Percentiles rank a stretch among this genome's conserved stretches.
phyloP scores from a whole-genome alignment of 1,140 invertebrate genomes.

The Oppia nitens region DNA sequence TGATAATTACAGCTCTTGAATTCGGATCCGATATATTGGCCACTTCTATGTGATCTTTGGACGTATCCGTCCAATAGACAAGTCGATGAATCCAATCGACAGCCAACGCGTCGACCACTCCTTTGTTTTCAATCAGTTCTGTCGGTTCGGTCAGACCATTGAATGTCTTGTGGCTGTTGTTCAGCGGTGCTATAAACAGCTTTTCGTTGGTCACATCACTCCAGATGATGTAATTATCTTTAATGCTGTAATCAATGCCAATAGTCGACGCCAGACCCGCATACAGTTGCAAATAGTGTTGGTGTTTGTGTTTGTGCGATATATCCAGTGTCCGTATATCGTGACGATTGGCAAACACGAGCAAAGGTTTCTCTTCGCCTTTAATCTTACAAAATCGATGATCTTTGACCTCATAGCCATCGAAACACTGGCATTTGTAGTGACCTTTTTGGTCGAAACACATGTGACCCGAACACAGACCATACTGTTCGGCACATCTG shows the following conservation, averaged over 20 bases:
- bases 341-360: constrained; percentile 60
- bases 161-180: constrained; percentile 10
- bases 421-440: constrained; percentile 78
- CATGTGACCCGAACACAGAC: constrained; percentile 66
- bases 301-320: neutral
- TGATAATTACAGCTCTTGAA: constrained; percentile 69
- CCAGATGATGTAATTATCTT: constrained; percentile 84
- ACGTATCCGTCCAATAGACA: constrained; percentile 69
- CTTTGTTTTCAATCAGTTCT: constrained; percentile 42
- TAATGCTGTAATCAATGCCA: constrained; percentile 71
- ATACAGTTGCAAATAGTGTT: constrained; percentile 6
- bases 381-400: constrained; percentile 54
- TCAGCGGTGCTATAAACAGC: constrained; percentile 47
- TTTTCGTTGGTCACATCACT: constrained; percentile 73
- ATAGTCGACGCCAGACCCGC: constrained; percentile 32
- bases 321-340: constrained; percentile 45
- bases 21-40: constrained; percentile 64
- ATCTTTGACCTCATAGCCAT: constrained; percentile 72
- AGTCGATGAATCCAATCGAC: constrained; percentile 94
- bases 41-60: constrained; percentile 61
- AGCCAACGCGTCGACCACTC: constrained; percentile 77
- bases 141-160: neutral
- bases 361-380: constrained; percentile 34
- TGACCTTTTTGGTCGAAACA: constrained; percentile 77
- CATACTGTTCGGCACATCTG: constrained; percentile 51